phyloP scores from a whole-genome alignment of 37 sponge, comb jelly and placozoan species.

The Hexactinellida sp. region DNA sequence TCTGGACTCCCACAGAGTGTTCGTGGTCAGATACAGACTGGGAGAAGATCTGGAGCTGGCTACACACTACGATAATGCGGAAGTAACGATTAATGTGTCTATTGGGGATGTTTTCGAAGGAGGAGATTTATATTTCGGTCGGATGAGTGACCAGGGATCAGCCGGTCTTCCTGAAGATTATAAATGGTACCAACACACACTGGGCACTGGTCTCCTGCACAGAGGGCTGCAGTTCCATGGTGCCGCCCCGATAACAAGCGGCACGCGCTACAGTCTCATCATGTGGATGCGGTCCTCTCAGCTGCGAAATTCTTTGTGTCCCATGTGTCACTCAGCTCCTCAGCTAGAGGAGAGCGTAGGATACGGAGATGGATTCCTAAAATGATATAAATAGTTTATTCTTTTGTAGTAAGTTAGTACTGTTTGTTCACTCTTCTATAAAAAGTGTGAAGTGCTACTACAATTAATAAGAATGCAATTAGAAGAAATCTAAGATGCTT shows the following conservation, averaged over 20 bases:
- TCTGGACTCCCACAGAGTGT: constrained; percentile 61
- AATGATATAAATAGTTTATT: no score
- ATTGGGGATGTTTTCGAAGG: constrained; percentile 51
- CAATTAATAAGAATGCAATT: no score
- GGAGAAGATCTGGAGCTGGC: constrained; percentile 48
- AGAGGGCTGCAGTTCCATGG: constrained; percentile 60
- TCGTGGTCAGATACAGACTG: constrained; percentile 47
- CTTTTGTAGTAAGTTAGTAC: no score
- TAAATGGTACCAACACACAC: constrained; percentile 24
- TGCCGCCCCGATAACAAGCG: constrained; percentile 33
- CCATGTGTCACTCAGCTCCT: constrained; percentile 52
- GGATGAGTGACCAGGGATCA: constrained; percentile 28
- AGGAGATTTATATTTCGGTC: constrained; percentile 58
- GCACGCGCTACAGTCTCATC: constrained; percentile 59
- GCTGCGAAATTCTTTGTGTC: constrained; percentile 51
- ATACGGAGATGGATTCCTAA: constrained; percentile 67
- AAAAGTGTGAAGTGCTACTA: no score
- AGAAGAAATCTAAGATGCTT: no score
- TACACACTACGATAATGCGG: constrained; percentile 81
- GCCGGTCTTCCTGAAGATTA: constrained; percentile 8
- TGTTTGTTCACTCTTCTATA: no score
- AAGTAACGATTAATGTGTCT: constrained; percentile 73
- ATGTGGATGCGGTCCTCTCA: constrained; percentile 71
- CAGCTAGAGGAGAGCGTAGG: constrained; percentile 32
- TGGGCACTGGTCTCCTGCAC: constrained; percentile 49